Percentiles rank a stretch among this genome's conserved stretches.
phyloP scores from a whole-genome alignment of 2,888 invertebrate species.

The Cantharis nigra region DNA sequence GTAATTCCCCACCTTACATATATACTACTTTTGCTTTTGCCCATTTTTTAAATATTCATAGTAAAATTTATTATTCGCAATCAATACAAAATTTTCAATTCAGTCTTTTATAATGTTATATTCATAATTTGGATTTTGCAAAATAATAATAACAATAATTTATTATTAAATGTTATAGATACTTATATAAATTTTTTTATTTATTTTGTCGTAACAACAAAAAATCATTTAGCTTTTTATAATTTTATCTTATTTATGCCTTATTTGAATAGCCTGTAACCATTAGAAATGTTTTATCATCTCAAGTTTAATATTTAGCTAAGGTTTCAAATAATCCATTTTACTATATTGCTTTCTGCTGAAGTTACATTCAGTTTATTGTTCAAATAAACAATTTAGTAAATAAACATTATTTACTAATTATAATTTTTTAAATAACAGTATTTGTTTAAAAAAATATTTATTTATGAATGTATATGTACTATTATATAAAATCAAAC shows the following conservation, averaged over 20 bases:
- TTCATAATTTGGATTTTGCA: too few relatives aligned
- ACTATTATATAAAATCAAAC: too few relatives aligned
- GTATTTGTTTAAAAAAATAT: too few relatives aligned
- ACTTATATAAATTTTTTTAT: too few relatives aligned
- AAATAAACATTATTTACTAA: neutral
- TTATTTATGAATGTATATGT: too few relatives aligned
- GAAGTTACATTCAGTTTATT: neutral
- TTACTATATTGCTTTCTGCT: neutral
- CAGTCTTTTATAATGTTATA: too few relatives aligned
- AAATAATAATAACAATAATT: neutral
- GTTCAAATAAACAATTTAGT: neutral
- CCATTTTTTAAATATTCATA: neutral
- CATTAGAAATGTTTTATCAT: neutral
- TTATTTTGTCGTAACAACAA: too few relatives aligned
- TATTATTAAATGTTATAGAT: too few relatives aligned
- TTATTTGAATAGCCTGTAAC: neutral
- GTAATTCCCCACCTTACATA: conserved; percentile 33
- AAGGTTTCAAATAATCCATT: neutral
- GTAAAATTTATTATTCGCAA: neutral
- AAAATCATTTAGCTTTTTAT: neutral
- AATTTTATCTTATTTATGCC: neutral
- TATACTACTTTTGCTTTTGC: neutral
- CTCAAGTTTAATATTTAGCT: neutral
- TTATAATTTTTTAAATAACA: neutral
- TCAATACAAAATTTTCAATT: neutral